phyloP scores from a whole-genome alignment of 1,140 invertebrate species.

The Bactericera cockerelli region DNA sequence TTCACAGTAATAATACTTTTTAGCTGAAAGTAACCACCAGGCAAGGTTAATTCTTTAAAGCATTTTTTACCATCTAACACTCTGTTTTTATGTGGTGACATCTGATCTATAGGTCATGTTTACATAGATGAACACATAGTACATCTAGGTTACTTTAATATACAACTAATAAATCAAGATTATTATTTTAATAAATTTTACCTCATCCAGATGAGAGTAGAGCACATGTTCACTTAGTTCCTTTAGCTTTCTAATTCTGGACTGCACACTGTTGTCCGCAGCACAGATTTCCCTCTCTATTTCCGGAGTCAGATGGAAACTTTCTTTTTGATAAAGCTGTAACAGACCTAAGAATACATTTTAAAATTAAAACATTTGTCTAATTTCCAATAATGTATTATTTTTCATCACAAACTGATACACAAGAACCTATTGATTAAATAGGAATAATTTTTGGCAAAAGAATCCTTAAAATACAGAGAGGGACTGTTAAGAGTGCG shows the following conservation, averaged over 20 bases:
- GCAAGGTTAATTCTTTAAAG: too few relatives aligned
- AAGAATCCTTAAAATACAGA: too few relatives aligned
- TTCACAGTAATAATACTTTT: too few relatives aligned
- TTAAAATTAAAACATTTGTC: too few relatives aligned
- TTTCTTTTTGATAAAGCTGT: constrained; percentile 43
- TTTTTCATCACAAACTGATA: too few relatives aligned
- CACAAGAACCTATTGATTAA: too few relatives aligned
- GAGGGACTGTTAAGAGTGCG: too few relatives aligned
- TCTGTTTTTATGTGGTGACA: too few relatives aligned
- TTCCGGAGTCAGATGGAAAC: constrained; percentile 49
- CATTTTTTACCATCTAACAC: too few relatives aligned
- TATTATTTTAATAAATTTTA: constrained; percentile 30
- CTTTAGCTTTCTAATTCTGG: constrained; percentile 58
- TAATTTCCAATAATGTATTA: too few relatives aligned
- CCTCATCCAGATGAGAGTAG: constrained; percentile 55
- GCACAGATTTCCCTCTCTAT: constrained; percentile 53
- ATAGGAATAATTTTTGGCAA: too few relatives aligned
- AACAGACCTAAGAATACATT: constrained; percentile 17
- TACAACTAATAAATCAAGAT: not conserved
- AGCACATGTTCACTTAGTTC: constrained; percentile 57
- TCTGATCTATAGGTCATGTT: not conserved
- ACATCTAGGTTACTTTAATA: not conserved
- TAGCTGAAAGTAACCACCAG: too few relatives aligned
- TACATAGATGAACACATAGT: not conserved
- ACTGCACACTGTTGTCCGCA: constrained; percentile 44